Base-by-base conservation (phyloP, 2,797 vertebrate species). In the Acanthiza pusilla region DNA sequence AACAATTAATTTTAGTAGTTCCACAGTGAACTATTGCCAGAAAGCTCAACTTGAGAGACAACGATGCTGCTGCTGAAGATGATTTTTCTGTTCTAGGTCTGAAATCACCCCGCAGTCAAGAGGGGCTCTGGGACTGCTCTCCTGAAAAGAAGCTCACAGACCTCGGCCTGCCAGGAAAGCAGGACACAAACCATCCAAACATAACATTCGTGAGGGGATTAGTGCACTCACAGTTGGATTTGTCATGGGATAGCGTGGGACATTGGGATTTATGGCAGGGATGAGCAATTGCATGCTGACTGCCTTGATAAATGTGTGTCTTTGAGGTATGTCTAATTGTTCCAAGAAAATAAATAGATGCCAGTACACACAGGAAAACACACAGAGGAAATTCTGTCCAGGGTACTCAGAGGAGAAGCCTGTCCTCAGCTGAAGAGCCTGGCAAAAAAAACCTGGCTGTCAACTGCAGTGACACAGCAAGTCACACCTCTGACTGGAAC, bases 1-100 rank as follows among this genome's bases (percentile, higher is more conserved):
- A 89, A 97, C 85, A 88, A 93, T 96, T 96, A 88, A 82, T 94
- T 94, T 93, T 21, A 94, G 53, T n/a, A 82, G 34, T 45, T 38
- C 77, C 89, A 66, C 65, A 71, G 42, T 17, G 72, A 94, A 40
- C 29, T 54, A 42, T 5, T 89, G 86, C 92, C 90, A 96, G 29
- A 36, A 83, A 77, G 72, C 65, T 58, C 55, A 91, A 74, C 62
- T 43, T 88, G 50, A 77, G 58, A 73, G 26, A 73, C 79, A 85
- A 30, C 0, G 3, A 21, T 54, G 61, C n/a, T 30, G 16, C 85
- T 62, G n/a, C 57, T 76, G 45, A 61, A 60, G 42, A 32, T 82
- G 63, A 10, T 36, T 81, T 57, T 94, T 55, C 54, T 89, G 29
- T 21, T 27, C 48, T 67, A 90, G 92, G 53, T 51, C 68, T 60